phyloP scores from a whole-genome alignment of 2,113 vertebrate genomes.

The Microtus oregoni region DNA sequence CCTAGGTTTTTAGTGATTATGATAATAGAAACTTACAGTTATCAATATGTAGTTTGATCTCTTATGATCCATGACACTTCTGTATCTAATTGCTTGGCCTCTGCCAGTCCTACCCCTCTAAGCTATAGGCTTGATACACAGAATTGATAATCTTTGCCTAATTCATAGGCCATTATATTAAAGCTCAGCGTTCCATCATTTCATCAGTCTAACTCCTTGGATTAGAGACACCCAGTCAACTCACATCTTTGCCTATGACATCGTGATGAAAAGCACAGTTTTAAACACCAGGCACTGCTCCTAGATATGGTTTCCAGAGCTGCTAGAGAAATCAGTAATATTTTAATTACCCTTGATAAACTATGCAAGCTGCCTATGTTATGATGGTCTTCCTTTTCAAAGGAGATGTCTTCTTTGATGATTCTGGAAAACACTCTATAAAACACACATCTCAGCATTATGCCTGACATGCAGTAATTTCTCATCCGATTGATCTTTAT shows the following conservation, averaged over 20 bases:
- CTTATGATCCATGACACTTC: neutral
- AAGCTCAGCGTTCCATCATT: neutral
- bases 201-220: neutral
- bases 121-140: neutral
- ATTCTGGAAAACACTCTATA: slow-evolving; percentile 4
- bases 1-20: neutral
- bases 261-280: neutral
- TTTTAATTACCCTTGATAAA: slow-evolving; percentile 26
- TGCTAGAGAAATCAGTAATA: neutral
- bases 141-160: neutral
- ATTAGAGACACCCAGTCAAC: slow-evolving; percentile 37
- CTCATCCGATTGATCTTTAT: neutral
- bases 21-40: slow-evolving; percentile 22
- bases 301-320: neutral
- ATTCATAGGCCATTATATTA: slow-evolving; percentile 14
- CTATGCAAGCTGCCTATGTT: neutral
- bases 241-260: slow-evolving; percentile 28
- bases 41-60: slow-evolving; percentile 4
- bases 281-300: slow-evolving; percentile 9
- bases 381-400: neutral
- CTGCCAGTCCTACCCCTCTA: neutral
- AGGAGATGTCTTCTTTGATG: neutral
- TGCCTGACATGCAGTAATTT: neutral
- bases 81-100: slow-evolving; percentile 34
- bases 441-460: neutral